Evolutionary conservation across 2,797 vertebrate genomes (phyloP), one percentile per base, ranked within the genome.

Genomic region (Dallia pectoralis): DNA sequence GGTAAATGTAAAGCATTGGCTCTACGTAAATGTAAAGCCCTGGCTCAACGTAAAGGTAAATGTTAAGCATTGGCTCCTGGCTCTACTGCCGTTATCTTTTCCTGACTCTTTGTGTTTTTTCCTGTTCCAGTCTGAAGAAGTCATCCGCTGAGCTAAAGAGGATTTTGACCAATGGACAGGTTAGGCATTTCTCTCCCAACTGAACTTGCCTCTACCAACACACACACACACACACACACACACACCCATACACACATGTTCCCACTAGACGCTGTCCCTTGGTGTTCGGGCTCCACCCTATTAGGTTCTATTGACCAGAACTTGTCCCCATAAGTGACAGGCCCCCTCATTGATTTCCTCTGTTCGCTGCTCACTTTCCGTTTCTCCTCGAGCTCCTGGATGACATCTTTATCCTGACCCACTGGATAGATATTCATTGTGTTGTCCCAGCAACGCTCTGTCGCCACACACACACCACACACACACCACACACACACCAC

Each of bases 121-220:
- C 29, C 61, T 15, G 27, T 63, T 74, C 44, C 70, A 99, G 97
- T 84, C 92, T 98, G 73, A 98, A 97, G 84, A 97, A 97, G 73
- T 98, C 97, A 16, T 99, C 97, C n/a, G 97, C 97, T 15, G 97
- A 99, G 84, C 91, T 99, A 85, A 99, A 97, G 91, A 98, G 95
- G 82, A 99, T 99, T 78, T 81, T 98, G 86, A 96, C 95, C 47
- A 98, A 96, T 71, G 97, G 97, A 76, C 96, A 98, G 95, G 97
- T 99, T 90, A 84, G 85, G 27, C 72, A 61, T 70, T 67, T 44
- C 36, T 47, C 66, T 9, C 61, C 29, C 3, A 48, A 48, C 29
- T 48, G 18, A 40, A 27, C 29, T 25, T 56, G 51, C 22, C 18
- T 56, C 18, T 19, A 19, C 15, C 4, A 0, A 4, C 49, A 51